Evolutionary conservation across 2,113 vertebrate genomes (phyloP).

Genomic region (Indri indri): DNA sequence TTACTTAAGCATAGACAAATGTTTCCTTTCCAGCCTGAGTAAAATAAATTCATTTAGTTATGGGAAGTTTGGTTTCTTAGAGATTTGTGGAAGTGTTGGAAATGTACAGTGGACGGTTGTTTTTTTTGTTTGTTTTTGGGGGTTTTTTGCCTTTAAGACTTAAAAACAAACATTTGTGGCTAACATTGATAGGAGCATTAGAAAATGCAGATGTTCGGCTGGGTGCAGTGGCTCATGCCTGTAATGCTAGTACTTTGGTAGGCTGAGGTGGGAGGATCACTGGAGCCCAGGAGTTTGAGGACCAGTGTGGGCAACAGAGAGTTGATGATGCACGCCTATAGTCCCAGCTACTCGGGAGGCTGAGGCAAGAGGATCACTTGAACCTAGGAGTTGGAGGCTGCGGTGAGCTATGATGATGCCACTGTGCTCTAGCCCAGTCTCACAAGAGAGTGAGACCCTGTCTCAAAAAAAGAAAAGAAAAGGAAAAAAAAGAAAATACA

Average conservation of each 20-base stretch:
- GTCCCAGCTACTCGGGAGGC: background rate
- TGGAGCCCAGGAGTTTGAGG: background rate
- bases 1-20: background rate
- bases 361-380: background rate
- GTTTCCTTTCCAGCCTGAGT: background rate
- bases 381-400: background rate
- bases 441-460: background rate
- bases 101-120: background rate
- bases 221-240: background rate
- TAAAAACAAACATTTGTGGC: conserved; percentile 8
- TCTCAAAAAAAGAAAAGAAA: background rate
- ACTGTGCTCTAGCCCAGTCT: background rate
- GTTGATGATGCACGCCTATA: background rate
- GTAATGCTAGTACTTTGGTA: background rate
- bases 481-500: background rate
- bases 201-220: background rate
- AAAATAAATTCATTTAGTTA: background rate
- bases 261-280: background rate
- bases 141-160: background rate
- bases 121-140: background rate
- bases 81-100: background rate
- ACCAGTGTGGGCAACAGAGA: background rate
- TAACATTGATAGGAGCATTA: background rate
- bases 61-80: background rate
- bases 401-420: background rate